Conservation (phyloP, 1,140 invertebrate species). For the Sogatella furcifera region DNA sequence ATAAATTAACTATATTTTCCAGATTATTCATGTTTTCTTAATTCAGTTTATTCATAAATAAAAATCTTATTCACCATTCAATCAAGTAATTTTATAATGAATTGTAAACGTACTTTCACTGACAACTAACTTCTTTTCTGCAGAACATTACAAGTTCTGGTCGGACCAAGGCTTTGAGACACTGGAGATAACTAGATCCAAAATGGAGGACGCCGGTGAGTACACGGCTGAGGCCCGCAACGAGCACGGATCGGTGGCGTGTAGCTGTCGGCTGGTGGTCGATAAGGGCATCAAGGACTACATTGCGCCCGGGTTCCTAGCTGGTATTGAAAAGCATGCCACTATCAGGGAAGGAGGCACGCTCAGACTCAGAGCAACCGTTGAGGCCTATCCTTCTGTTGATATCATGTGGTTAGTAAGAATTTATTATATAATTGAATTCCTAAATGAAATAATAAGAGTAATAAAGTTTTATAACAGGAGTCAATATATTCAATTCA, state of each 20-base stretch:
- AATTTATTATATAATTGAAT: background rate
- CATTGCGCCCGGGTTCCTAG: constrained; percentile 62
- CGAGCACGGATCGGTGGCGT: constrained; percentile 69
- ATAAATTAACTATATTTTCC: too few species aligned
- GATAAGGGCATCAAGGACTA: constrained; percentile 75
- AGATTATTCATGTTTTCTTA: too few species aligned
- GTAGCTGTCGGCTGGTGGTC: constrained; percentile 66
- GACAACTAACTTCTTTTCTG: too few species aligned
- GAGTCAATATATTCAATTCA: too few species aligned
- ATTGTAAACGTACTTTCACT: too few species aligned
- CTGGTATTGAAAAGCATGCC: constrained; percentile 49
- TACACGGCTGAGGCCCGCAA: constrained; percentile 76
- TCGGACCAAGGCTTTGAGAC: constrained; percentile 66
- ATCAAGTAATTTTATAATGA: too few species aligned
- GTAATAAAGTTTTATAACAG: too few species aligned
- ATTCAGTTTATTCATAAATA: too few species aligned
- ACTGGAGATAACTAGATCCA: constrained; percentile 67
- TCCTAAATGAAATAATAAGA: too few species aligned
- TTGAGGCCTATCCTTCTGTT: constrained; percentile 71
- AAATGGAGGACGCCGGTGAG: constrained; percentile 65
- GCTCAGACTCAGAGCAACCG: constrained; percentile 52
- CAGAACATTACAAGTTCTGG: constrained; percentile 37
- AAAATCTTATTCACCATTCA: too few species aligned
- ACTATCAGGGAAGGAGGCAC: constrained; percentile 44
- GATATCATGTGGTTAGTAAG: constrained; percentile 62